Evolutionary conservation across 2,888 invertebrate species (phyloP), one percentile per base, ranked within the genome.

Genomic region (Drosophila silvestris): DNA sequence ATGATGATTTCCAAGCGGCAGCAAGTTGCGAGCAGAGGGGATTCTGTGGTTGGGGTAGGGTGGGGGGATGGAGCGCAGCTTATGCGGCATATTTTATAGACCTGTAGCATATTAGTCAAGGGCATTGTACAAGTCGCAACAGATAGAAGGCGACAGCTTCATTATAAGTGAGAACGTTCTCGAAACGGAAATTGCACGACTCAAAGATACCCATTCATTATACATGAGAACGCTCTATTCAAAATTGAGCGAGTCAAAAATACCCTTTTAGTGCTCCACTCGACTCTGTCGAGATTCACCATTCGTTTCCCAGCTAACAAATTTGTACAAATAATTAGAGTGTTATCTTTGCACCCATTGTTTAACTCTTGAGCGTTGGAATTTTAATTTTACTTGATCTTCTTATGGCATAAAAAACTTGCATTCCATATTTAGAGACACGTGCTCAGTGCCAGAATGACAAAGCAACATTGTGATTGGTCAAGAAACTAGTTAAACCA

Each of bases 101-200:
- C 52, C 44, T 74, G 33, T 50, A 53, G 52, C 65, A 67, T 54
- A 71, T 61, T 60, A 44, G 56, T 51, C 79, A 78, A 78, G 78
- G 78, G 76, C 78, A 75, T 56, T n/a, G 28, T 22, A 32, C 57
- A 66, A 63, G 70, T 30, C 37, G 14, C 19, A 35, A 37, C 28
- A 47, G 32, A 39, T 58, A 22, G 33, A 39, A 30, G 44, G 63
- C 26, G 41, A 44, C 33, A 6, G 53, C 53, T 37, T 63, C 12
- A 33, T 35, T 26, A 19, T 14, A 39, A 1, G 1, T 6, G 19
- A 19, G 33, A 39, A 39, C n/a, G 39, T 12, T n/a, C 39, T 28
- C 3, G 28, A 28, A 28, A 0, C 28, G 26, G 4, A 5, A 37
- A 37, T 5, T 26, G 10, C 2, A 9, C 26, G 7, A 39, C 62